Evolutionary conservation across 2,888 invertebrate genomes (phyloP).

Genomic region (Automeris io): DNA sequence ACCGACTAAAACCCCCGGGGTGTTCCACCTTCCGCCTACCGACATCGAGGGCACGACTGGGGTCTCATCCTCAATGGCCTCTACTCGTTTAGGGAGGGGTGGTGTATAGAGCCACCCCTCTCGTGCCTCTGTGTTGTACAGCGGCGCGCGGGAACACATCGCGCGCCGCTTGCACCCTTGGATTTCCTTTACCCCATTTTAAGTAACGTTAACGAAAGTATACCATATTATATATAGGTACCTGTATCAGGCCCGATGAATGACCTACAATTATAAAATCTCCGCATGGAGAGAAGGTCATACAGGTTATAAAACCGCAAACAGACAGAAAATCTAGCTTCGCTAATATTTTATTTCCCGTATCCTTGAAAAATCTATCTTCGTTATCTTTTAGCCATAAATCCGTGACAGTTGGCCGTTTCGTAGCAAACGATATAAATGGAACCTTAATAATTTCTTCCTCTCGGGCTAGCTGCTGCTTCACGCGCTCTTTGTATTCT

Average conservation of each 20-base stretch:
- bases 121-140: too few species aligned
- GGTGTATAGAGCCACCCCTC: too few species aligned
- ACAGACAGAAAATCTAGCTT: slow-evolving; percentile 38
- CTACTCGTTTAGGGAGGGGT: too few species aligned
- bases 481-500: slow-evolving; percentile 43
- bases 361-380: slow-evolving; percentile 43
- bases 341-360: slow-evolving; percentile 36
- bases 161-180: too few species aligned
- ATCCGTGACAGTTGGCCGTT: slow-evolving; percentile 23
- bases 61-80: too few species aligned
- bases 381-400: slow-evolving; percentile 48
- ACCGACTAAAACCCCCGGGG: too few species aligned
- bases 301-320: slow-evolving; percentile 45
- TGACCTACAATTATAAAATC: slow-evolving; percentile 60
- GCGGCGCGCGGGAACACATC: too few species aligned
- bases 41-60: too few species aligned
- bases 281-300: slow-evolving; percentile 60
- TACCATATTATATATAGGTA: too few species aligned
- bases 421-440: slow-evolving; percentile 47
- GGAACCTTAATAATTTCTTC: slow-evolving; percentile 23
- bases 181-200: too few species aligned
- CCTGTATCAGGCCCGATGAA: slow-evolving; percentile 75
- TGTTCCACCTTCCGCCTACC: too few species aligned
- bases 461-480: slow-evolving; percentile 28
- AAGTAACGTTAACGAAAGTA: too few species aligned